Conservation (phyloP, 2,797 vertebrate genomes). For the Falco peregrinus region DNA sequence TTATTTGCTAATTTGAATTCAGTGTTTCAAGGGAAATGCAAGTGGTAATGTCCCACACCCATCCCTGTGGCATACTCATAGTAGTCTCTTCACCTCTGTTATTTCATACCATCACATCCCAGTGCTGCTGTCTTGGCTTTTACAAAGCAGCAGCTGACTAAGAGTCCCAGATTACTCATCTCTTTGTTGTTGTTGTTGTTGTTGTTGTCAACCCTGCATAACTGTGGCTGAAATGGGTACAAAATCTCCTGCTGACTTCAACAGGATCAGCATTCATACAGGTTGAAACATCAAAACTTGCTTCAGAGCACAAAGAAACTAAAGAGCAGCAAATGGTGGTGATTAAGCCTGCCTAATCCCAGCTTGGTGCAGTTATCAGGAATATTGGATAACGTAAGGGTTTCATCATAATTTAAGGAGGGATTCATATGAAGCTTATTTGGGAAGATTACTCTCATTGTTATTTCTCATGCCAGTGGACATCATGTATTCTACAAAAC, state of each 20-base stretch:
- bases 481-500: background rate
- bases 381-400: background rate
- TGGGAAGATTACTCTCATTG: background rate
- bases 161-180: background rate
- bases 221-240: background rate
- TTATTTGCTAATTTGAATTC: background rate
- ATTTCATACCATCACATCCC: background rate
- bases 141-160: background rate
- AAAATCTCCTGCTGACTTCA: background rate
- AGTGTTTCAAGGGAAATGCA: background rate
- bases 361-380: background rate
- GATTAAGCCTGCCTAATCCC: background rate
- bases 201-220: background rate
- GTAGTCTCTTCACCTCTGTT: background rate
- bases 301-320: background rate
- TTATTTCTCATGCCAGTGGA: background rate
- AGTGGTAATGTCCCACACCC: background rate
- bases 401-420: background rate
- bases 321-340: background rate
- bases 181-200: background rate
- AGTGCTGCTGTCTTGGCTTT: accelerated
- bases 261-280: background rate
- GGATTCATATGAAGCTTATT: background rate
- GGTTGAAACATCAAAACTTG: background rate
- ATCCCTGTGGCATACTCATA: background rate